Base-by-base conservation (phyloP, 2,797 vertebrate species). In the Ambastaia sidthimunki region DNA sequence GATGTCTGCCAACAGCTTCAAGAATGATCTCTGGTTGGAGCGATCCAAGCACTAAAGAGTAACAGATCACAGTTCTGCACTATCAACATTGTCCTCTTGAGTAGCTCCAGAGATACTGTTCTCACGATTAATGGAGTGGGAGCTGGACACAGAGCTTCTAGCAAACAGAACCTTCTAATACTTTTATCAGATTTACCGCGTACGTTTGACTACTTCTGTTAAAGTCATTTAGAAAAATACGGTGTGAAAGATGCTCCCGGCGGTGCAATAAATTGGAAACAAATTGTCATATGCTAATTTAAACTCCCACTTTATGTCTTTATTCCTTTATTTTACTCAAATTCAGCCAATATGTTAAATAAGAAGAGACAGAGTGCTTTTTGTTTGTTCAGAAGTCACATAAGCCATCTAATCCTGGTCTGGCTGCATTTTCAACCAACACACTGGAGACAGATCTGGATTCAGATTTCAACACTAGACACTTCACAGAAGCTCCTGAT, bases 261-360 rank as follows among this genome's bases (percentile, higher is more conserved):
- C 3, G 11, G 18, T 52, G 7, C 34, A 44, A 31, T 59, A 44
- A 72, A 72, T 21, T 16, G 21, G 13, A 72, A 54, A 23, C 18
- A 11, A 31, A 59, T 41, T 44, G 34, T 10, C 21, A 25, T 11
- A 15, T 18, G 4, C 12, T 59, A 18, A 25, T 60, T 18, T 4
- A 18, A 73, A 73, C 18, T 28, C 12, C 1, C 7, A n/a, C n/a
- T n/a, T n/a, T n/a, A n/a, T n/a, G n/a, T n/a, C n/a, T n/a, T n/a
- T n/a, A n/a, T n/a, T n/a, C n/a, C n/a, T n/a, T n/a, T n/a, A 81
- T 63, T 74, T 78, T 60, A 13, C 52, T 57, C 23, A 44, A 19
- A 76, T 84, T 82, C 79, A 86, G 76, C 31, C 74, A 83, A 31
- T 84, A 82, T 83, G 63, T 76, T 71, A 82, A 54, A 83, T 78